Evolutionary conservation across 2,113 vertebrate species (phyloP).

Genomic region (Crotalus helleri): DNA sequence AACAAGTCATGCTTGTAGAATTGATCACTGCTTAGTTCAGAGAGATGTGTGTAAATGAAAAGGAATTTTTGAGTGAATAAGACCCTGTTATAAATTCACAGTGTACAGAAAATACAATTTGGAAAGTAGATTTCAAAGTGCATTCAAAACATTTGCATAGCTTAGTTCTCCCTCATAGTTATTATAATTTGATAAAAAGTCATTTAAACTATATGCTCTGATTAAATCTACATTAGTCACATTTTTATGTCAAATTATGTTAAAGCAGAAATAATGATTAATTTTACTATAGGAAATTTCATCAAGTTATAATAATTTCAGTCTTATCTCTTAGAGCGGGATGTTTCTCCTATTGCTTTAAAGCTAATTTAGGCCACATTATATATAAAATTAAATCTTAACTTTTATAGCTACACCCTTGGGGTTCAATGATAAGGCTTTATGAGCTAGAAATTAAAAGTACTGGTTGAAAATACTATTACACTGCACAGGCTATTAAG

Average conservation of each 20-base stretch:
- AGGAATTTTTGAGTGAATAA: conserved; percentile 20
- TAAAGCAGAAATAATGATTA: conserved; percentile 74
- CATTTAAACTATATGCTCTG: conserved; percentile 53
- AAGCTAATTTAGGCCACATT: conserved; percentile 81
- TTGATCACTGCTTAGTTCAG: conserved; percentile 21
- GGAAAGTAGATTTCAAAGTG: conserved; percentile 14
- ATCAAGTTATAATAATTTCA: conserved; percentile 75
- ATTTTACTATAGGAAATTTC: conserved; percentile 74
- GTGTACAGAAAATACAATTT: background rate
- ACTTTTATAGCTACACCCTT: conserved; percentile 82
- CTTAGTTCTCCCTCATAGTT: conserved; percentile 7
- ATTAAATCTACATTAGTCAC: conserved; percentile 61
- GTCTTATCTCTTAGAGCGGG: conserved; percentile 71
- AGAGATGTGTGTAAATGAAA: background rate
- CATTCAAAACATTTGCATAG: conserved; percentile 43
- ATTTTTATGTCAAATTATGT: conserved; percentile 66
- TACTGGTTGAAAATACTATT: conserved; percentile 83
- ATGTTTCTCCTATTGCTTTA: conserved; percentile 76
- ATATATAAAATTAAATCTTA: conserved; percentile 85
- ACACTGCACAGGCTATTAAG: conserved; percentile 79
- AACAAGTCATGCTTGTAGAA: conserved; percentile 2
- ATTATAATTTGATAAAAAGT: conserved; percentile 55
- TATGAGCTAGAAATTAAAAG: conserved; percentile 87
- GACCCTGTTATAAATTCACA: conserved; percentile 33
- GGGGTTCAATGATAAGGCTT: conserved; percentile 82